phyloP scores from a whole-genome alignment of 2,113 vertebrate species.

The Atlantisia rogersi region DNA sequence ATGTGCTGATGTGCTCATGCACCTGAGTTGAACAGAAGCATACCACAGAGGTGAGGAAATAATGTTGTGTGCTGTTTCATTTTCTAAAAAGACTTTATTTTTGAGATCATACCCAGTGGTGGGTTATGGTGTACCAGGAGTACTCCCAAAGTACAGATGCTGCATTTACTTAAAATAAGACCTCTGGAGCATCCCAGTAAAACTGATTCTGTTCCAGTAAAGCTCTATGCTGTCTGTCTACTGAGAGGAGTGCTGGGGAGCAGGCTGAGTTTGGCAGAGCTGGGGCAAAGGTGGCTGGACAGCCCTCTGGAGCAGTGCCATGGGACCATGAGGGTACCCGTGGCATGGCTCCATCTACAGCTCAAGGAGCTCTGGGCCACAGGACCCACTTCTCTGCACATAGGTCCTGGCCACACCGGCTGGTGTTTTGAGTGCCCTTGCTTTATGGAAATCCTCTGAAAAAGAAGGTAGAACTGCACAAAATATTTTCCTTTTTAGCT shows the following conservation, averaged over 20 bases:
- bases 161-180: background rate
- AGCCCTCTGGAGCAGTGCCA: background rate
- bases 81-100: background rate
- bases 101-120: background rate
- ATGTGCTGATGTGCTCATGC: background rate
- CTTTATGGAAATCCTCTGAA: background rate
- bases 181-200: background rate
- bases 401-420: background rate
- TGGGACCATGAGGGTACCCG: rapidly evolving
- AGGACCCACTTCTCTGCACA: rapidly evolving
- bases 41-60: background rate
- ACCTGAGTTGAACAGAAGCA: background rate
- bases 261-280: background rate
- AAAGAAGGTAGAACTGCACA: background rate
- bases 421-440: background rate
- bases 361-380: background rate
- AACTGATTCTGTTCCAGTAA: background rate
- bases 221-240: background rate
- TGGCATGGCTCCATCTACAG: background rate
- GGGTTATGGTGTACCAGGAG: background rate
- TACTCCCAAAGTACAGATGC: background rate
- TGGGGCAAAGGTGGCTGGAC: rapidly evolving
- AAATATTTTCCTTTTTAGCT: background rate
- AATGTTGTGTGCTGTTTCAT: background rate
- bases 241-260: background rate